phyloP scores from a whole-genome alignment of 1,140 invertebrate genomes.

The Tyrophagus putrescentiae region DNA sequence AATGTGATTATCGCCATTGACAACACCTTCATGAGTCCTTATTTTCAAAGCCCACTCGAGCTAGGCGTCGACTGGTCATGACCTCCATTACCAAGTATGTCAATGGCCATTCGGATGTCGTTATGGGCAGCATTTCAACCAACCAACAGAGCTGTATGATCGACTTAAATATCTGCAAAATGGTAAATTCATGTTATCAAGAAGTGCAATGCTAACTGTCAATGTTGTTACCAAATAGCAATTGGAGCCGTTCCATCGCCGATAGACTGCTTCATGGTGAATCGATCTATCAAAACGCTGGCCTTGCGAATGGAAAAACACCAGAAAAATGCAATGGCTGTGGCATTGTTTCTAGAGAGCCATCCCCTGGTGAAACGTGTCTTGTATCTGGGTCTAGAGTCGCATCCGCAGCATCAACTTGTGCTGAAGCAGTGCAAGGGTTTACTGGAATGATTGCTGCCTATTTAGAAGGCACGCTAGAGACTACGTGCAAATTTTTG shows the following conservation, averaged over 20 bases:
- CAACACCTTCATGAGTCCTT: slow-evolving; percentile 92
- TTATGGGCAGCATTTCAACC: slow-evolving; percentile 78
- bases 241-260: slow-evolving; percentile 84
- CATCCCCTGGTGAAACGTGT: slow-evolving; percentile 65
- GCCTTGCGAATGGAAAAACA: slow-evolving; percentile 72
- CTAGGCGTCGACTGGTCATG: slow-evolving; percentile 78
- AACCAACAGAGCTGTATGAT: slow-evolving; percentile 53
- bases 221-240: no score
- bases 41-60: slow-evolving; percentile 74
- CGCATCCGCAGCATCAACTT: slow-evolving; percentile 77
- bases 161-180: slow-evolving; percentile 75
- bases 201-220: no score
- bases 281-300: slow-evolving; percentile 79
- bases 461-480: slow-evolving; percentile 62
- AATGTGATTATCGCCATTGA: slow-evolving; percentile 77
- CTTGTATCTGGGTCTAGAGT: slow-evolving; percentile 70
- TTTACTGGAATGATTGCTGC: slow-evolving; percentile 85
- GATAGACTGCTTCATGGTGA: slow-evolving; percentile 87
- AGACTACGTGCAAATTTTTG: slow-evolving; percentile 60
- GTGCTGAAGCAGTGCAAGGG: slow-evolving; percentile 67
- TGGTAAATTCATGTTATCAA: no score
- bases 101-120: slow-evolving; percentile 93
- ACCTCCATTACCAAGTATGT: slow-evolving; percentile 97
- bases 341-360: slow-evolving; percentile 62
- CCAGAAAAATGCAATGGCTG: slow-evolving; percentile 53